These are phyloP conservation scores for Metopolophium dirhodum DNA, from an alignment of 1,140 invertebrate genomes.

Conservation along the genomic window DNA sequence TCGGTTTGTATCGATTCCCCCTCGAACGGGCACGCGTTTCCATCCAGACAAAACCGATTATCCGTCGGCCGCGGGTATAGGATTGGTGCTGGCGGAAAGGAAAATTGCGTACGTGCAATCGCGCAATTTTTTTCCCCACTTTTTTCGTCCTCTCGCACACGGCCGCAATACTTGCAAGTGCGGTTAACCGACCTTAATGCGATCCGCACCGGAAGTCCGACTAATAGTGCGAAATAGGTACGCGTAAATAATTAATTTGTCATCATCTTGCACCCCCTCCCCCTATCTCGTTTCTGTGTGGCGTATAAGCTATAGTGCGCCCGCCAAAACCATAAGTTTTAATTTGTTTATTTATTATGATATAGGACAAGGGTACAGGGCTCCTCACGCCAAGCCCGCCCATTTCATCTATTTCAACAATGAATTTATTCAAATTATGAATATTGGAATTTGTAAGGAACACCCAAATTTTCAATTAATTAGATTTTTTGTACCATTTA, in stretches of 20 bases:
- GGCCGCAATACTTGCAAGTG: too few relatives aligned
- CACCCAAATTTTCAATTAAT: too few relatives aligned
- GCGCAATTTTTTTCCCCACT: not conserved
- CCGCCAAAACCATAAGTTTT: not conserved
- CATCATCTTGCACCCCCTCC: not conserved
- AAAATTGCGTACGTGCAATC: not conserved
- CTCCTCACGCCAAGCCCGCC: too few relatives aligned
- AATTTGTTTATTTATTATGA: not conserved
- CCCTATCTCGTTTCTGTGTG: not conserved
- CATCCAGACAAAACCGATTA: not conserved
- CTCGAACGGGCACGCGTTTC: not conserved
- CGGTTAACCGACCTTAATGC: not conserved
- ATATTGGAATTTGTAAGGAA: not conserved
- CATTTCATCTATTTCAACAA: not conserved
- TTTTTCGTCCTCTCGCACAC: not conserved
- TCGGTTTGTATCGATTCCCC: not conserved
- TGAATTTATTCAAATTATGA: not conserved
- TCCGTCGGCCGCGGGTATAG: not conserved
- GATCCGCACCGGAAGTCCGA: not conserved
- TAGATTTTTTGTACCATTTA: too few relatives aligned
- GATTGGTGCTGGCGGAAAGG: not conserved
- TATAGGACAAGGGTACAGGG: too few relatives aligned
- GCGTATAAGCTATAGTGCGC: not conserved
- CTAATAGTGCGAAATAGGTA: not conserved
- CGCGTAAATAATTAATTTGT: conserved; percentile 10